Percentiles rank a stretch among this genome's conserved stretches.
Evolutionary conservation across 1,140 invertebrate species (phyloP).

Genomic region (Frieseomelitta varia): DNA sequence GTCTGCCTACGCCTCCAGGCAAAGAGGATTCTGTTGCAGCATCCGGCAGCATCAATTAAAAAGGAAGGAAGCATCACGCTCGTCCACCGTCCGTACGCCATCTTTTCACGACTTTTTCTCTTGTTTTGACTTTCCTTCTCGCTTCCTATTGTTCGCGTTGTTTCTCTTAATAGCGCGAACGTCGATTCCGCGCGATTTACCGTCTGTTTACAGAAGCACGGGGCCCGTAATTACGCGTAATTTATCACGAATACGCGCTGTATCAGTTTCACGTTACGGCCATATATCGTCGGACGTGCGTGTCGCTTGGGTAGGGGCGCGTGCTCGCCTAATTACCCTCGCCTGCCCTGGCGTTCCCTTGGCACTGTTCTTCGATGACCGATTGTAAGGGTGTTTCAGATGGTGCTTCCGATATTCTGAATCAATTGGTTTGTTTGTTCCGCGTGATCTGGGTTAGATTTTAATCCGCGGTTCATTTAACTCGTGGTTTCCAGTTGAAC

Average conservation of each 20-base stretch:
- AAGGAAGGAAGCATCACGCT: slow-evolving; percentile 32
- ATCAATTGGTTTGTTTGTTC: too few species aligned
- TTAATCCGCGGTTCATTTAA: too few species aligned
- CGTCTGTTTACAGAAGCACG: slow-evolving; percentile 33
- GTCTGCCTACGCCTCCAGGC: neutral
- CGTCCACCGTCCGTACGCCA: neutral
- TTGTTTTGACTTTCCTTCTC: neutral
- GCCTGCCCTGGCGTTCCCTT: neutral
- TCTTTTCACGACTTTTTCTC: neutral
- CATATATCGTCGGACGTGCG: slow-evolving; percentile 24
- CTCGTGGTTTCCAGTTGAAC: too few species aligned
- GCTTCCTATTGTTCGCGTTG: neutral
- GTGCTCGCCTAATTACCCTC: slow-evolving; percentile 20
- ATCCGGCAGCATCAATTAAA: slow-evolving; percentile 47
- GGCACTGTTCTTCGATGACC: neutral
- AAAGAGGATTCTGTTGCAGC: neutral
- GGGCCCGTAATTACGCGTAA: slow-evolving; percentile 32
- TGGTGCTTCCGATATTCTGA: neutral
- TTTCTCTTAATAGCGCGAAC: neutral
- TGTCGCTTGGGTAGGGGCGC: neutral
- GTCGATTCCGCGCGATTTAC: slow-evolving; percentile 17
- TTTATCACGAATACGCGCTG: slow-evolving; percentile 40
- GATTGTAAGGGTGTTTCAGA: neutral
- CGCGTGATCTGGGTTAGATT: too few species aligned
- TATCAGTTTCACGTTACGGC: slow-evolving; percentile 43